Evolutionary conservation across 2,113 vertebrate species (phyloP).

Genomic region (Epinephelus moara): DNA sequence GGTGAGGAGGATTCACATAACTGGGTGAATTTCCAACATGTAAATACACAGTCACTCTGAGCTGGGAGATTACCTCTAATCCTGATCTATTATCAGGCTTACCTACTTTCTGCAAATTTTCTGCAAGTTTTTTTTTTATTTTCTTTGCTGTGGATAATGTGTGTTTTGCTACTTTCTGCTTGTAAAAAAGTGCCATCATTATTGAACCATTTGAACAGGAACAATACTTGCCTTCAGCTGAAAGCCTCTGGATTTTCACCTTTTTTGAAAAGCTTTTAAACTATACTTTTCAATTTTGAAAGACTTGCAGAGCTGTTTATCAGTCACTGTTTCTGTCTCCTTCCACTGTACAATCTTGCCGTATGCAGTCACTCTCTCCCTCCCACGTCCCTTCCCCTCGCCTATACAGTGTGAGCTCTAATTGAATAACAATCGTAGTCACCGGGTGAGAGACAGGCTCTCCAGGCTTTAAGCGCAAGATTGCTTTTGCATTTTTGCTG

Average conservation of each 20-base stretch:
- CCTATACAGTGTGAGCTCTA: conserved; percentile 62
- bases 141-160: conserved; percentile 15
- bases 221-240: not conserved
- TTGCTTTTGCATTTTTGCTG: conserved; percentile 52
- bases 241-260: conserved; percentile 27
- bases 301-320: conserved; percentile 40
- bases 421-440: conserved; percentile 68
- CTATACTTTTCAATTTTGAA: conserved; percentile 19
- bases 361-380: conserved; percentile 30
- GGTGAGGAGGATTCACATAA: conserved; percentile 66
- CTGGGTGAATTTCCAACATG: conserved; percentile 50
- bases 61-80: conserved; percentile 61
- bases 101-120: conserved; percentile 20
- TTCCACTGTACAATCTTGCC: conserved; percentile 19
- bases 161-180: not conserved
- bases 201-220: conserved; percentile 12
- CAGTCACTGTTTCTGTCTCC: conserved; percentile 19
- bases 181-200: conserved; percentile 7
- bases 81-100: conserved; percentile 47
- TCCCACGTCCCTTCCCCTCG: conserved; percentile 22
- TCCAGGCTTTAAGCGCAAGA: conserved; percentile 57
- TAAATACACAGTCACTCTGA: conserved; percentile 50
- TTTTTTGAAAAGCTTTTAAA: conserved; percentile 38
- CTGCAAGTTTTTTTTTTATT: not conserved
- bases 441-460: conserved; percentile 52